Evolutionary conservation across 2,797 vertebrate species (phyloP), one percentile per base, ranked within the genome.

Genomic region (Sebastolobus alascanus): DNA sequence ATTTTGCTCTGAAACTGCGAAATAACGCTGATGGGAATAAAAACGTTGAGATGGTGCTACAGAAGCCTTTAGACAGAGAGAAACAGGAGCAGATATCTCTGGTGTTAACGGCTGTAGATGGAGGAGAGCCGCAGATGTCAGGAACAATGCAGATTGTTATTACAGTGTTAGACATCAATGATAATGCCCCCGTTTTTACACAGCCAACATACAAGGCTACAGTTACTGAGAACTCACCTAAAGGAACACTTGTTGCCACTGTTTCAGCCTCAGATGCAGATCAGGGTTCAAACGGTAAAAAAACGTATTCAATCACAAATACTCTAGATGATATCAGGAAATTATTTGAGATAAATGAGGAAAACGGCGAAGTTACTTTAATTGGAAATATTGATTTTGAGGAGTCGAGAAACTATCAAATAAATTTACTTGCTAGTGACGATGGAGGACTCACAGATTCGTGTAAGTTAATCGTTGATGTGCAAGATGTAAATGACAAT

Each of bases 1-100:
- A 93, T 88, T 96, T 96, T 79, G 52, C 22, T 9, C 31, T 96
- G 0, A 94, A 93, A 43, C 0, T 87, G 0, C 70, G 90, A 0
- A 87, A 14, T 8, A 85, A 85, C 0, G n/a, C 74, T 0, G 84
- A 91, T 55, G 93, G 90, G 0, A 84, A 83, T 25, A 92, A 90
- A 71, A 86, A 87, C 0, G 90, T 93, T 0, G 94, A 95, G 77
- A 95, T 96, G 88, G 71, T 96, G 14, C 46, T 95, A 2, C 92
- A 93, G 55, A 93, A 90, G 16, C 84, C 93, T 54, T 77, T 96
- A 70, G 95, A 96, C 68, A 79, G 95, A 86, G 95, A 96, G 60
- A 91, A 90, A 6, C 60, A 93, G 0, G 90, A 91, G 10, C 73
- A 84, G 8, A 63, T 93, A 1, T 86, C 89, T 9, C 71, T 95